Base-by-base conservation (phyloP, 2,113 vertebrate genomes). In the Corydoras maculifer region DNA sequence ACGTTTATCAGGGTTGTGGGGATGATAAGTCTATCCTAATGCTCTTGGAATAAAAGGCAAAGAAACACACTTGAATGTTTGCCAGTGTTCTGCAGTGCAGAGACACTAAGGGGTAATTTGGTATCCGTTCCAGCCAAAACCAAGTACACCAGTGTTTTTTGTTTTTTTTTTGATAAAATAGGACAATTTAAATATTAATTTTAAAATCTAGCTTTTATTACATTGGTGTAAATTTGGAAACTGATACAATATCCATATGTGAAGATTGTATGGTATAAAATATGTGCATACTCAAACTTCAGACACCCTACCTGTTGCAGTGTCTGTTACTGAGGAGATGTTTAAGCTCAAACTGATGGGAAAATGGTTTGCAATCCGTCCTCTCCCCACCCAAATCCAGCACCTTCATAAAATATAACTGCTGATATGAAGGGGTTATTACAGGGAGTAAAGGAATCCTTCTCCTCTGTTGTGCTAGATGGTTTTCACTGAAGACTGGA, bases 401-500 rank as follows among this genome's bases (percentile, higher is more conserved):
- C n/a, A 3, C 48, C 13, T 3, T 63, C 31, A 25, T 49, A 5
- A 55, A 64, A 77, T 55, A 68, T 80, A 14, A 81, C 70, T 11
- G 72, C 73, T 15, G 72, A 77, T 54, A 77, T 76, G 14, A 75
- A 77, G 9, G 74, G 75, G 57, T 78, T 78, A 9, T 60, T 18
- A 18, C 9, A 57, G 6, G 49, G 62, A 5, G 43, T 11, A 2
- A 67, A 31, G 50, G 13, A 3, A 25, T 9, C 15, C 32, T 49
- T 65, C 29, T 43, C 35, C 6, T 70, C 62, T 5, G 35, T 49
- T 29, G 14, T 29, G 31, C 43, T 25, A 9, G 49, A 30, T 25
- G 70, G 31, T 61, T 14, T 80, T 61, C 15, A 51, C 74, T 65
- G 77, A 77, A n/a, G n/a, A 58, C 78, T 80, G 66, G 81, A 78